Evolutionary conservation across 2,888 invertebrate species (phyloP).

Genomic region (Amblyteles armatorius): DNA sequence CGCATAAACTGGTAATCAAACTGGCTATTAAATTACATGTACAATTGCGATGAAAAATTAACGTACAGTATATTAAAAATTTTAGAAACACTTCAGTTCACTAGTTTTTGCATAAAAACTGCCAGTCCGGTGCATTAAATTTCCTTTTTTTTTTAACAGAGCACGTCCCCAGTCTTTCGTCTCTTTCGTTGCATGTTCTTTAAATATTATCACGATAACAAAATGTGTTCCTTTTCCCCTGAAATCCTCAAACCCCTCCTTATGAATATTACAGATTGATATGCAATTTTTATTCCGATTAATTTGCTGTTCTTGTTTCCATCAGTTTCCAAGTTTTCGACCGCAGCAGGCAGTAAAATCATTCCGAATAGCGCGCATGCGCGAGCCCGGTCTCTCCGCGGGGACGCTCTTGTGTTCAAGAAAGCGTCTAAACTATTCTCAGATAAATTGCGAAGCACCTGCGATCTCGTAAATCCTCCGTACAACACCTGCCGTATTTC

Average conservation of each 20-base stretch:
- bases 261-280: neutral
- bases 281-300: neutral
- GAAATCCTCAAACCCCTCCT: neutral
- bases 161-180: neutral
- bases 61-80: too few species aligned
- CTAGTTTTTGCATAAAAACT: too few species aligned
- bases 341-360: slow-evolving; percentile 1
- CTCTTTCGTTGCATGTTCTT: neutral
- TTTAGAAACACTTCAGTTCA: too few species aligned
- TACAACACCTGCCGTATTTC: slow-evolving; percentile 13
- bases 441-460: slow-evolving; percentile 12
- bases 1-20: too few species aligned
- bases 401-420: slow-evolving; percentile 69
- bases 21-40: too few species aligned
- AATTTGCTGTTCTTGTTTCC: neutral
- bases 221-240: neutral
- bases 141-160: too few species aligned
- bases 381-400: slow-evolving; percentile 29
- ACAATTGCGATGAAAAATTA: too few species aligned
- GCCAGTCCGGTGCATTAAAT: too few species aligned
- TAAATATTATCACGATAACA: neutral
- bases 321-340: neutral
- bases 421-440: slow-evolving; percentile 62
- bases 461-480: neutral
- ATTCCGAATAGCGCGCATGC: slow-evolving; percentile 63